Percentiles rank a stretch among this genome's conserved stretches.
These are phyloP conservation scores for Lonchura striata DNA, from an alignment of 2,113 vertebrate genomes.

Conservation along the genomic window DNA sequence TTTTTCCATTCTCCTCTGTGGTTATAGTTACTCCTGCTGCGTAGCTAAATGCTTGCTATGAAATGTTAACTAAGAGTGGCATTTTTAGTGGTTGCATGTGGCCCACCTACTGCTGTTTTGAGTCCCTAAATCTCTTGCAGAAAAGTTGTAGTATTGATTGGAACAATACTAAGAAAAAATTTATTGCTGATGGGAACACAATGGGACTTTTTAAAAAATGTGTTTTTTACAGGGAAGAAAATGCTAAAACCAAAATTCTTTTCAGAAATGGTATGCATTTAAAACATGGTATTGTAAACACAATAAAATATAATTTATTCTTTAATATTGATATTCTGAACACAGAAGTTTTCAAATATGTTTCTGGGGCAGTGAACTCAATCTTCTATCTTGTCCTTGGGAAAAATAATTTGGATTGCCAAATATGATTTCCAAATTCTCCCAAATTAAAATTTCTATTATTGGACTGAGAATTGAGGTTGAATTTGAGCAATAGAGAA, in stretches of 20 bases:
- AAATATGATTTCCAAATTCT: conserved; percentile 56
- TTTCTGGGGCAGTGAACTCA: conserved; percentile 34
- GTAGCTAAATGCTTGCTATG: neutral
- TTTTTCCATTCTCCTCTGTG: conserved; percentile 10
- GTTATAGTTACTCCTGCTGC: neutral
- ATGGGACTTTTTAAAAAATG: neutral
- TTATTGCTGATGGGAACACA: neutral
- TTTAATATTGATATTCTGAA: conserved; percentile 23
- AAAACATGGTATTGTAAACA: neutral
- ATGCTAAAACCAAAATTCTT: neutral
- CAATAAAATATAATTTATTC: neutral
- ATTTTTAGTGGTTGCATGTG: conserved; percentile 22
- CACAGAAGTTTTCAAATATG: neutral
- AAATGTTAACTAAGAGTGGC: neutral
- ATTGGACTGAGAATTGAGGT: conserved; percentile 13
- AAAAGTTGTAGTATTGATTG: neutral
- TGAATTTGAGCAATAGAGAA: conserved; percentile 41
- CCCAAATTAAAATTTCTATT: conserved; percentile 38
- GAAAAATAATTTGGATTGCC: conserved; percentile 23
- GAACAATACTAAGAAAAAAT: neutral
- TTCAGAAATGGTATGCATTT: neutral
- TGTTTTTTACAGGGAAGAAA: neutral
- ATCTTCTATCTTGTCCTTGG: conserved; percentile 31
- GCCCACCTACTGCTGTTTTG: conserved; percentile 15
- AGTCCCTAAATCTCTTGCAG: conserved; percentile 15